phyloP scores from a whole-genome alignment of 2,797 vertebrate species.

The Coccyzus lansbergi region DNA sequence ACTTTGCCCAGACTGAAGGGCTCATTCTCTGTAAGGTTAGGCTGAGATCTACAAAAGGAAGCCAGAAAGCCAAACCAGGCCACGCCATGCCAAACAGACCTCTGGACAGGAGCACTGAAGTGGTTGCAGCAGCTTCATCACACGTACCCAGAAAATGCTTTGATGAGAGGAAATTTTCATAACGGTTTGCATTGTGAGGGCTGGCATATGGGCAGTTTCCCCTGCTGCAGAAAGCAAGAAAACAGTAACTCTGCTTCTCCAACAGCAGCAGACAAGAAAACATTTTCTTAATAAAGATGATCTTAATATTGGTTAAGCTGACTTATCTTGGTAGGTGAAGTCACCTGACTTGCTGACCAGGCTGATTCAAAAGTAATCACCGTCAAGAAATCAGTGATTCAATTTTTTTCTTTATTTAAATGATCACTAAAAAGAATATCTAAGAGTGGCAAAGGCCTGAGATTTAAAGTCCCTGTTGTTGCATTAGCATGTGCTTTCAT shows the following conservation, averaged over 20 bases:
- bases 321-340: background rate
- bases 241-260: background rate
- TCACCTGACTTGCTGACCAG: background rate
- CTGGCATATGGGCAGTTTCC: background rate
- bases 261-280: background rate
- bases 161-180: background rate
- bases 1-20: background rate
- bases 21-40: background rate
- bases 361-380: background rate
- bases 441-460: background rate
- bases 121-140: background rate
- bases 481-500: background rate
- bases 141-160: background rate
- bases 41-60: background rate
- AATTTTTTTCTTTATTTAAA: background rate
- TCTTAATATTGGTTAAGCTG: background rate
- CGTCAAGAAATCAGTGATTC: background rate
- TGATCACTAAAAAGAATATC: background rate
- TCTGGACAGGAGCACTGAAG: background rate
- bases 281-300: background rate
- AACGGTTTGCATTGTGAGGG: fast-evolving
- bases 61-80: background rate
- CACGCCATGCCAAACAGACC: background rate
- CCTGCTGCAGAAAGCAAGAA: background rate
- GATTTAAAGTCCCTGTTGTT: background rate